These are phyloP conservation scores for Aurelia sp. DNA, from an alignment of 30 jellyfish, hydroid and myxozoan genomes.

Conservation along the genomic window DNA sequence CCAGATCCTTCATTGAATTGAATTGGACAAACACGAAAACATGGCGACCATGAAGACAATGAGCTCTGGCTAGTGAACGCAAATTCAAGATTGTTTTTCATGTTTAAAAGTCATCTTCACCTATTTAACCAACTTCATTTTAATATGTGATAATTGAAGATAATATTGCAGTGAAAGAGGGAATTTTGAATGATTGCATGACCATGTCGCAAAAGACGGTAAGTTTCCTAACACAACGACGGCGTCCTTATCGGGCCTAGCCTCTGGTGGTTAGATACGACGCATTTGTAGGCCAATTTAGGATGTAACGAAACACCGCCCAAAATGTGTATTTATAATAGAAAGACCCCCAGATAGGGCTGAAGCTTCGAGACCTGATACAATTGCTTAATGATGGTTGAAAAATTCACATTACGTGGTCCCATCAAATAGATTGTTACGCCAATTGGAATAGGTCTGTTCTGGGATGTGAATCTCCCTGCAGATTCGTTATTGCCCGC, in stretches of 20 bases:
- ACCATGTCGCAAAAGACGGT: slow-evolving; percentile 50
- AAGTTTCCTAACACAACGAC: slow-evolving; percentile 10
- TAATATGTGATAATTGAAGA: background rate
- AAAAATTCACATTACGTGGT: too few relatives aligned
- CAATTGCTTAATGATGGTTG: too few relatives aligned
- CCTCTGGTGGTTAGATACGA: slow-evolving; percentile 1
- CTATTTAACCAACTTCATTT: too few relatives aligned
- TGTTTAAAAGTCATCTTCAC: background rate
- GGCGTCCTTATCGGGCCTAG: background rate
- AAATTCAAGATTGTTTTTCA: background rate
- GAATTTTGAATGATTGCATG: background rate
- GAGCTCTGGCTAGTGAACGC: slow-evolving; percentile 14
- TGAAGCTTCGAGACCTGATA: too few relatives aligned
- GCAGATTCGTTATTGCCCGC: too few relatives aligned
- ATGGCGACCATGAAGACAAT: slow-evolving; percentile 48
- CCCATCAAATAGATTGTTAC: too few relatives aligned
- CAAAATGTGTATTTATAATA: too few relatives aligned
- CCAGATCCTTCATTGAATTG: slow-evolving; percentile 26
- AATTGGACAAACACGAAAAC: slow-evolving; percentile 56
- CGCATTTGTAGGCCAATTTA: background rate
- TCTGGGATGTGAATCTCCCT: too few relatives aligned
- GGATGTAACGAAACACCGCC: background rate
- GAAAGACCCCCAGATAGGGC: too few relatives aligned
- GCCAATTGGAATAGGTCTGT: too few relatives aligned
- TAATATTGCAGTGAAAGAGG: background rate